Base-by-base conservation (phyloP, 2,797 vertebrate species). In the Hozukius guyotensis region DNA sequence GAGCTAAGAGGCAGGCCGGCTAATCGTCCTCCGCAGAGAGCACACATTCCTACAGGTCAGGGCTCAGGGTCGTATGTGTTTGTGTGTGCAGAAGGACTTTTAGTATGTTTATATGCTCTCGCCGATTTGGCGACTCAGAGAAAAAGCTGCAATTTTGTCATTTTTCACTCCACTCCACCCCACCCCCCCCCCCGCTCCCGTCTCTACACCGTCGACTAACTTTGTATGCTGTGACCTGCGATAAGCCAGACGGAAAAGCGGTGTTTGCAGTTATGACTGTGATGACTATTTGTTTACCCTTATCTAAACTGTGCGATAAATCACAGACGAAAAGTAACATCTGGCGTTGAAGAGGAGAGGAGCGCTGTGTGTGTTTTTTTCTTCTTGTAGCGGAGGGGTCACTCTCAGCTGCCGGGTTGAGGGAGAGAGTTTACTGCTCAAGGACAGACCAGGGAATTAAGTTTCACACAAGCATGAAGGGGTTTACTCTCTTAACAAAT, bases 241-340 rank as follows among this genome's bases (percentile, higher is more conserved):
- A 94, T 94, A 93, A 94, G 86, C 87, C 77, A 13, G 55, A 82
- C 62, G 71, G 89, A 92, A 94, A 92, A 93, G 93, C 88, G 66
- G 89, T 86, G 92, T 94, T 95, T 91, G 91, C 91, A 83, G 88
- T 94, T 94, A 93, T 93, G 92, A 94, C 92, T 89, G 83, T 88
- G 91, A 93, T 94, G 92, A 94, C 92, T 92, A 92, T 95, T 95
- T 95, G 93, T 96, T 95, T 96, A 92, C 92, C 86, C 88, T 93
- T 88, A 94, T 94, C 88, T 90, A 88, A 92, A 91, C 87, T 49
- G 61, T 60, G 55, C 56, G 81, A 94, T 96, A 92, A 94, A 94
- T 95, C 94, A 93, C 85, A 49, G 75, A 68, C 31, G 81, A 90
- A 84, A 84, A 85, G 78, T 64, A 95, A 94, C 95, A 95, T 93